Conservation (phyloP, 1,140 invertebrate genomes). For the Drosophila yakuba region DNA sequence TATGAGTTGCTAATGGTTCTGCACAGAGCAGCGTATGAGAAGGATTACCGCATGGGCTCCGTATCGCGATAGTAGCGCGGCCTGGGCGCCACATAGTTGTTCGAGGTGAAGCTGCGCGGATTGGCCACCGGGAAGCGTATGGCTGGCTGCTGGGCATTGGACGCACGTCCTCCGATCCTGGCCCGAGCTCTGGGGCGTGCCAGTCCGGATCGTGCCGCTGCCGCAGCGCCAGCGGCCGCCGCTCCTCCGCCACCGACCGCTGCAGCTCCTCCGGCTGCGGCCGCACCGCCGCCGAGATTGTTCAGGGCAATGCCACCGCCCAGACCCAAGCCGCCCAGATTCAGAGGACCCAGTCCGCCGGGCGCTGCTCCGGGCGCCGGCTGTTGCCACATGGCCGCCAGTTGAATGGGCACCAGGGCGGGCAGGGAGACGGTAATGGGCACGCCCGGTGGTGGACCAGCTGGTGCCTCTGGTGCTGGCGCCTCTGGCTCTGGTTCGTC, state of each 20-base stretch:
- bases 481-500: constrained; percentile 52
- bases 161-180: constrained; percentile 15
- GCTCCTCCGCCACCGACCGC: constrained; percentile 18
- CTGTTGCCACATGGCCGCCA: constrained; percentile 78
- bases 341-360: constrained; percentile 32
- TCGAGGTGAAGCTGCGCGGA: constrained; percentile 67
- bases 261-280: constrained; percentile 1
- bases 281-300: constrained; percentile 19
- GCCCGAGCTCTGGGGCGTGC: constrained; percentile 22
- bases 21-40: too few relatives aligned
- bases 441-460: constrained; percentile 65
- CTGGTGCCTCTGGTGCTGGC: constrained; percentile 45
- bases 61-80: constrained; percentile 66
- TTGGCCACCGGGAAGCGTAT: constrained; percentile 71
- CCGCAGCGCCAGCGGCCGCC: constrained; percentile 25
- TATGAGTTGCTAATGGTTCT: neutral
- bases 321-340: constrained; percentile 49
- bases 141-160: constrained; percentile 6
- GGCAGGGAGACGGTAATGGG: constrained; percentile 77
- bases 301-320: constrained; percentile 15
- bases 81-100: constrained; percentile 71
- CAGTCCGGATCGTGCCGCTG: constrained; percentile 18
- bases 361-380: constrained; percentile 54
- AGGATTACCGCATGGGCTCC: constrained; percentile 50
- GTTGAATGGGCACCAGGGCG: constrained; percentile 79